Evolutionary conservation across 2,113 vertebrate genomes (phyloP), one percentile per base, ranked within the genome.

Genomic region (Clarias macrocephalus): DNA sequence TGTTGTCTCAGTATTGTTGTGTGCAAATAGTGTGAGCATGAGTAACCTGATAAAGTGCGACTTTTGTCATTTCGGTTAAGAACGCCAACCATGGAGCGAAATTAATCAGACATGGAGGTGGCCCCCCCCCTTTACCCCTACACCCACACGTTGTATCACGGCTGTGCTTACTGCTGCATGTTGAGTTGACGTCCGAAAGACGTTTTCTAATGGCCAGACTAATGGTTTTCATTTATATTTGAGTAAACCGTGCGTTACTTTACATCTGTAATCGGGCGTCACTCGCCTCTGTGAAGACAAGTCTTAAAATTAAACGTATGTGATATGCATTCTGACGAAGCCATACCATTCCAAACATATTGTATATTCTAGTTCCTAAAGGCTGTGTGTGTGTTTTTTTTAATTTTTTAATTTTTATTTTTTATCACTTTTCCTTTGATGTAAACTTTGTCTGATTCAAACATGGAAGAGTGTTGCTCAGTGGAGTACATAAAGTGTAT

Each of bases 11-110:
- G 42, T 68, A 48, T 48, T 48, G 85, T 85, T 80, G 85, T 90
- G 87, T 90, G 83, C 42, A 87, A 87, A 86, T 80, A 66, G 54
- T 60, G 88, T 88, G 65, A 81, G 88, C 90, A 90, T 90, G 88
- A 88, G 85, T 79, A 70, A 81, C 42, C 59, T 63, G 83, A 70
- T 82, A 66, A 30, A 66, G 19, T 86, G 83, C 21, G 21, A 75
- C 57, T 68, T 84, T 73, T 59, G 21, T 85, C 68, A 33, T 84
- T n/a, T 37, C 60, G 80, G 60, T 85, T 81, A 25, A 65, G 42
- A 75, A 85, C 59, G 25, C 72, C 48, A 72, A 33, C 87, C 21
- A 62, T 65, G 23, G 57, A 83, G 57, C 59, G 56, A 28, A 81
- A 42, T 76, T 54, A 80, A 42, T 37, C 37, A 80, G 30, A 66